A percentile compares a stretch with the other conserved stretches of the same genome.
These are phyloP conservation scores for Leptopilina syphax DNA, from an alignment of 2,888 invertebrate genomes.

Conservation along the genomic window DNA sequence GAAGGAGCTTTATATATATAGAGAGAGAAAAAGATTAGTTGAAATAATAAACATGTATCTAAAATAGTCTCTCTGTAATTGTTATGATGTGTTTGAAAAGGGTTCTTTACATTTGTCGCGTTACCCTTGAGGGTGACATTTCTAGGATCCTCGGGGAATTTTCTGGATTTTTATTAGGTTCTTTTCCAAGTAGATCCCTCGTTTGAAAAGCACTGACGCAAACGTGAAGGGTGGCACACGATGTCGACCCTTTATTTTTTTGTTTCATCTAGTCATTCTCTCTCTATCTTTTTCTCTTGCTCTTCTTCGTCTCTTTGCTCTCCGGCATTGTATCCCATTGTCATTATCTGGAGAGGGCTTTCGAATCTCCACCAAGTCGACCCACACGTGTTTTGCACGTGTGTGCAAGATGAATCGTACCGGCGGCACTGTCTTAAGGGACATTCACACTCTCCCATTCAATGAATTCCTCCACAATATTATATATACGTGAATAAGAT, in stretches of 20 bases:
- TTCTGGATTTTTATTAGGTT: constrained; percentile 42
- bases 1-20: not conserved
- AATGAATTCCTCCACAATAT: constrained; percentile 35
- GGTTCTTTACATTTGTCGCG: not conserved
- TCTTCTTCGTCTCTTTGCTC: constrained; percentile 36
- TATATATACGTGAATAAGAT: not conserved
- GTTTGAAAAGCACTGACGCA: constrained; percentile 53
- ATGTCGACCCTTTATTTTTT: constrained; percentile 53
- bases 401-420: constrained; percentile 38
- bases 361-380: constrained; percentile 28
- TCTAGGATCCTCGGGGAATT: constrained; percentile 29
- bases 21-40: not conserved
- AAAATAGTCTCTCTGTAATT: not conserved
- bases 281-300: constrained; percentile 46
- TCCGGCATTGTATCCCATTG: constrained; percentile 25
- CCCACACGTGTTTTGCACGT: constrained; percentile 34
- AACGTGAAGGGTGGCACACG: constrained; percentile 57
- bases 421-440: constrained; percentile 25
- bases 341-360: constrained; percentile 34
- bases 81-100: not conserved
- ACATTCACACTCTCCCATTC: constrained; percentile 22
- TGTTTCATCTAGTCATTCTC: constrained; percentile 55
- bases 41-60: not conserved
- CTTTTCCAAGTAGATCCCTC: constrained; percentile 50
- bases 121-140: constrained; percentile 21